These are phyloP conservation scores for Archivesica marissinica DNA, from an alignment of 1,140 invertebrate genomes.

Conservation along the genomic window DNA sequence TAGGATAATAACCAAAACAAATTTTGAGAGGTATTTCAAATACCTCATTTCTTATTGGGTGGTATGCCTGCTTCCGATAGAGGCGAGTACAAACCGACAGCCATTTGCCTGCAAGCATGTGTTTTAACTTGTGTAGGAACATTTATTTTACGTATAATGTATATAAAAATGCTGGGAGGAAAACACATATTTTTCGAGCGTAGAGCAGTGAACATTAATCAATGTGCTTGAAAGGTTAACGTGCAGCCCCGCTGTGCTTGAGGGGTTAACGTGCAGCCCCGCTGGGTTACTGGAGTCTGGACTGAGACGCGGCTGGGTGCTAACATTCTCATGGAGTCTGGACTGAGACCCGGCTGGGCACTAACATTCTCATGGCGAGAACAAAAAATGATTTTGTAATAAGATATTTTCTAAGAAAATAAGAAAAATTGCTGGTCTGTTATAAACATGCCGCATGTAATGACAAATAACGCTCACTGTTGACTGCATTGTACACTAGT, in stretches of 20 bases:
- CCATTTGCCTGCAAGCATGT: conserved; percentile 8
- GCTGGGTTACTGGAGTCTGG: conserved; percentile 28
- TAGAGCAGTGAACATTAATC: conserved; percentile 31
- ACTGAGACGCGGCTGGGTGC: not conserved
- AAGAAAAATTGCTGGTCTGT: no score
- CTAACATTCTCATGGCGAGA: not conserved
- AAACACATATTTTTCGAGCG: not conserved
- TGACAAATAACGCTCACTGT: no score
- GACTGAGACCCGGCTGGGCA: not conserved
- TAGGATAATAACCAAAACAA: conserved; percentile 47
- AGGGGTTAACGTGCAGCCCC: conserved; percentile 28
- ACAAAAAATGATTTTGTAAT: conserved; percentile 1
- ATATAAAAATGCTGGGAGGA: conserved; percentile 34
- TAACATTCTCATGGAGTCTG: conserved; percentile 9
- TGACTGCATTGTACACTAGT: no score
- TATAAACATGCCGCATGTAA: no score
- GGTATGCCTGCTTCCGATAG: conserved; percentile 46
- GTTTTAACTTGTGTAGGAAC: conserved; percentile 25
- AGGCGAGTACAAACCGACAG: conserved; percentile 4
- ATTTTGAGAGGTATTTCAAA: conserved; percentile 47
- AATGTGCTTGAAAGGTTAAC: conserved; percentile 43
- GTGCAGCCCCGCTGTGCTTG: no score
- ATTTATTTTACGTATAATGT: conserved; percentile 36
- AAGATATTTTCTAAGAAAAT: conserved; percentile 4
- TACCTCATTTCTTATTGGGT: conserved; percentile 52